Conservation (phyloP, 2,113 vertebrate species). For the Microcebus lehilahytsara region DNA sequence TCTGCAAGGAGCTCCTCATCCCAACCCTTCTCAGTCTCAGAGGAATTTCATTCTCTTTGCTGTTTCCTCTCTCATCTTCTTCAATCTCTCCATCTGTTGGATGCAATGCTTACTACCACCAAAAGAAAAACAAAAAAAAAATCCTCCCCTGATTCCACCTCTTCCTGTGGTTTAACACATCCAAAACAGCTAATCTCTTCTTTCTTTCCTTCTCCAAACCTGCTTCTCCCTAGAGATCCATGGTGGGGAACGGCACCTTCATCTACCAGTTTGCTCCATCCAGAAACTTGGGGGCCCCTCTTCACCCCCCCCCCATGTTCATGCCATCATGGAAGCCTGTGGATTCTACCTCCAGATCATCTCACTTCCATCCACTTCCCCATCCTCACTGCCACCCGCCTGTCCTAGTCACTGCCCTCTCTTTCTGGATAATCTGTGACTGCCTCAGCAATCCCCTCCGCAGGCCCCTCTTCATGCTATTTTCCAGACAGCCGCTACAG, state of each 20-base stretch:
- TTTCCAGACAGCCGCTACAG: not conserved
- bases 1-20: not conserved
- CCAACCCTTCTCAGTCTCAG: not conserved
- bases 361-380: not conserved
- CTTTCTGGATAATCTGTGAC: not conserved
- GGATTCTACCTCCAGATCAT: not conserved
- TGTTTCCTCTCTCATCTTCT: not conserved
- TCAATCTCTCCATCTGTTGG: not conserved
- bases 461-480: not conserved
- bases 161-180: not conserved
- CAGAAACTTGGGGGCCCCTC: not conserved
- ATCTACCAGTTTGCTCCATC: not conserved
- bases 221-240: not conserved
- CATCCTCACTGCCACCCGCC: not conserved
- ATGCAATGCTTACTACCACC: not conserved
- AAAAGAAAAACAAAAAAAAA: no score
- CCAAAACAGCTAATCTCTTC: not conserved
- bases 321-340: not conserved
- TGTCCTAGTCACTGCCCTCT: not conserved
- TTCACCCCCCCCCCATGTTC: not conserved
- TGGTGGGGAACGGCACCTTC: not conserved
- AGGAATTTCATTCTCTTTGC: not conserved
- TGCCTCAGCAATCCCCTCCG: no score
- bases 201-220: not conserved
- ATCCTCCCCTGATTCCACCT: not conserved